phyloP scores from a whole-genome alignment of 2,888 invertebrate species.

The Oscheius onirici region DNA sequence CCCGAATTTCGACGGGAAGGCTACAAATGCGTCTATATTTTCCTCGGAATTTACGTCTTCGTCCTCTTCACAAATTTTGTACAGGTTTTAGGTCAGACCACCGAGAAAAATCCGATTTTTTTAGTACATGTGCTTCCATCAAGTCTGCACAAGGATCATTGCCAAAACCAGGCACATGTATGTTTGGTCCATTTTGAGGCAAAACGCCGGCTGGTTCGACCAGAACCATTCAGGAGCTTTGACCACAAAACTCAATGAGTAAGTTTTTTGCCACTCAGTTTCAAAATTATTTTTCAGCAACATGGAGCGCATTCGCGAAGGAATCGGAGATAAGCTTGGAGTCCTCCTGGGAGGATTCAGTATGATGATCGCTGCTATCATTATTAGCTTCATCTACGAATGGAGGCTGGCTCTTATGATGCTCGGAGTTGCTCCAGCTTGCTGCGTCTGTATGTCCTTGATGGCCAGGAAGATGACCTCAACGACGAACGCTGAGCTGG shows the following conservation, averaged over 20 bases:
- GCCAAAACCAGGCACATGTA: slow-evolving; percentile 51
- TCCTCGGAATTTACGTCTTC: slow-evolving; percentile 59
- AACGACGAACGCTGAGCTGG: slow-evolving; percentile 48
- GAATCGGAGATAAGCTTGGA: slow-evolving; percentile 65
- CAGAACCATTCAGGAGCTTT: slow-evolving; percentile 60
- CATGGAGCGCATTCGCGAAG: slow-evolving; percentile 59
- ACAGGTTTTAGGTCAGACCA: slow-evolving; percentile 42
- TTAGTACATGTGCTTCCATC: slow-evolving; percentile 63
- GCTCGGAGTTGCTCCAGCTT: slow-evolving; percentile 59
- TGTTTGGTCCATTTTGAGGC: slow-evolving; percentile 55
- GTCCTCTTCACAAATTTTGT: slow-evolving; percentile 55
- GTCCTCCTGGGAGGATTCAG: slow-evolving; percentile 57
- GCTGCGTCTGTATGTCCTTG: slow-evolving; percentile 61
- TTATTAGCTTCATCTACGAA: slow-evolving; percentile 57
- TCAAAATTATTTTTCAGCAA: slow-evolving; percentile 37
- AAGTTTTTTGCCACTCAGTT: neutral
- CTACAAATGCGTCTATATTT: slow-evolving; percentile 63
- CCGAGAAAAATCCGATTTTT: slow-evolving; percentile 23
- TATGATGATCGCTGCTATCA: slow-evolving; percentile 55
- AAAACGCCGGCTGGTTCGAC: slow-evolving; percentile 66
- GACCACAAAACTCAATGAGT: slow-evolving; percentile 61
- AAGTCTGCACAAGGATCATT: slow-evolving; percentile 59
- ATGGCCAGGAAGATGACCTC: slow-evolving; percentile 59
- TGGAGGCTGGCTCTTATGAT: slow-evolving; percentile 63
- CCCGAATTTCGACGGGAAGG: slow-evolving; percentile 54